Base-by-base conservation (phyloP, 2,797 vertebrate genomes). In the Tokudaia tokunoshimensis region DNA sequence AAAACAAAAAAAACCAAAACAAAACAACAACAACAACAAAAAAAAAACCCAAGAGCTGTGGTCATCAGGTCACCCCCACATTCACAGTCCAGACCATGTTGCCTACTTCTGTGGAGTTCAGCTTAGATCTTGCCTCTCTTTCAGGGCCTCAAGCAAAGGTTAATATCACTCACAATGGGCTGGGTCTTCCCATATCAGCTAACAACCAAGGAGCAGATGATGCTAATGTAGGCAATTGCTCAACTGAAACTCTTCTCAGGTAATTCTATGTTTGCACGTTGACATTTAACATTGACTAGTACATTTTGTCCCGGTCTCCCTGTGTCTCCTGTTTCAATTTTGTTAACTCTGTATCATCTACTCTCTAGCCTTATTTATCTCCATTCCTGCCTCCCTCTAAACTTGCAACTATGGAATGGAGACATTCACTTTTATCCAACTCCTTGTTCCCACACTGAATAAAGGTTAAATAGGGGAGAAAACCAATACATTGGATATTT, bases 251-350 rank as follows among this genome's bases (percentile, higher is more conserved):
- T 57, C 52, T 61, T 41, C 37, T 26, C 37, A 19, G 57, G 12
- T 19, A 41, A 63, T 31, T 44, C 81, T 26, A 44, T 37, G 17
- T 44, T 44, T 2, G 4, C 57, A 44, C 9, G 15, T 63, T 61
- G 81, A 44, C 74, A 76, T 13, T 29, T 19, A 79, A 31, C 9
- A 19, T 44, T 22, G 29, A 47, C 4, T 19, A 7, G 82, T 47
- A 6, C 29, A 13, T 0, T 76, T 67, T 55, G 96, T 97, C 59
- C 98, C 96, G 5, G 14, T 70, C 65, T 52, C 47, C n/a, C 22
- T 55, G 41, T 29, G 47, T 13, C 47, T 86, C 47, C 3, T 88
- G 41, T 57, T 55, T 59, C 4, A 44, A 29, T 19, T 83, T 24
- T 4, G 9, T 63, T 44, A 29, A 41, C n/a, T 81, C 59, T 84